Conservation (phyloP, 2,113 vertebrate genomes). For the Petrocephalus zakoni region DNA sequence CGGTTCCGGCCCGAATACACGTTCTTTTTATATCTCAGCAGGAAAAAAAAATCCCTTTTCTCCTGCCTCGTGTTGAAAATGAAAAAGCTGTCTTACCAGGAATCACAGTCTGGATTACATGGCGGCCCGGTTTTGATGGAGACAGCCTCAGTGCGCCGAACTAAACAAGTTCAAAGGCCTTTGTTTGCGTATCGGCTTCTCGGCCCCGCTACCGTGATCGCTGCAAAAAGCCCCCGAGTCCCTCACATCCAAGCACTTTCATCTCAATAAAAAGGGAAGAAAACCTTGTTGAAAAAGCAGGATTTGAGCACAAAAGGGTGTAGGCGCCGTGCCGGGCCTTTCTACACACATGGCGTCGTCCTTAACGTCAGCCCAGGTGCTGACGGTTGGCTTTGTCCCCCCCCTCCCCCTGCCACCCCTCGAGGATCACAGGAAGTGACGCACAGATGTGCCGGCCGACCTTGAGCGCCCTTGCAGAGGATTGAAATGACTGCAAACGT, state of each 20-base stretch:
- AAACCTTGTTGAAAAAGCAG: neutral
- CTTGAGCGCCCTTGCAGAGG: conserved; percentile 54
- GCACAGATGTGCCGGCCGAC: conserved; percentile 34
- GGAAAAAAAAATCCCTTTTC: neutral
- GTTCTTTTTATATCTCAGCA: neutral
- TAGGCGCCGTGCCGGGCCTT: neutral
- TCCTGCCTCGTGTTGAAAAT: neutral
- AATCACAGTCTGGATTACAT: neutral
- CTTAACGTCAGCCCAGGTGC: neutral
- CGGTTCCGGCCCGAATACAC: neutral
- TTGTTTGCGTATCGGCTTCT: neutral
- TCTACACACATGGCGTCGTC: neutral
- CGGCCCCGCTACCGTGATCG: neutral
- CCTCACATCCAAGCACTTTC: neutral
- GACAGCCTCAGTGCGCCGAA: neutral
- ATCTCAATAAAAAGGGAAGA: neutral
- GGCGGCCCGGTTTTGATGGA: neutral
- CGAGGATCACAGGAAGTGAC: conserved; percentile 26
- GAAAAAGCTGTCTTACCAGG: neutral
- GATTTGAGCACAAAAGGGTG: neutral
- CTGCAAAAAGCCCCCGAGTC: neutral
- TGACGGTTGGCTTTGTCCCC: neutral
- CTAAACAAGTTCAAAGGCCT: neutral
- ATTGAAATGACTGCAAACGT: conserved; percentile 29
- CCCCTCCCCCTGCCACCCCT: neutral